Conservation (phyloP, 2,888 invertebrate species). For the Nemapogon koenigi region DNA sequence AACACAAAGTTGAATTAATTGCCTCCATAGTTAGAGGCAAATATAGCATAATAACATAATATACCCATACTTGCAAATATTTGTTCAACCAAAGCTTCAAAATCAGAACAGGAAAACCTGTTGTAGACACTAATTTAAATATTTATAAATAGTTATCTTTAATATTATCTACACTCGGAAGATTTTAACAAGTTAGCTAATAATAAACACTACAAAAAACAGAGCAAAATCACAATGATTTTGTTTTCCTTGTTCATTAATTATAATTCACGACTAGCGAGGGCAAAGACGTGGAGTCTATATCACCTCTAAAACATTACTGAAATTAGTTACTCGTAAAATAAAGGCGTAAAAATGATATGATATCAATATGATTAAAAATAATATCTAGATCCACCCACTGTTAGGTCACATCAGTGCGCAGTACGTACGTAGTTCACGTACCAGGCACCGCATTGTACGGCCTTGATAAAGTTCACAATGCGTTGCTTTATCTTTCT, state of each 20-base stretch:
- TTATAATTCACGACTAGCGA: constrained; percentile 2
- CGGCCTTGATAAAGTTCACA: constrained; percentile 54
- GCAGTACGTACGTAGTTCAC: constrained; percentile 19
- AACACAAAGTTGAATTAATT: too few species aligned
- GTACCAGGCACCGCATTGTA: constrained; percentile 49
- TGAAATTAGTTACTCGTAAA: constrained; percentile 15
- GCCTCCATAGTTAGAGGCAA: too few species aligned
- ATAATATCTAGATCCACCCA: constrained; percentile 40
- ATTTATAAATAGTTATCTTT: too few species aligned
- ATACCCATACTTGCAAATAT: too few species aligned
- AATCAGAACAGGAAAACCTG: too few species aligned
- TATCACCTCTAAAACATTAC: constrained; percentile 15
- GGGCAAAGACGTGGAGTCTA: constrained; percentile 10
- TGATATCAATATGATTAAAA: constrained; percentile 3
- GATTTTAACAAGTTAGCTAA: too few species aligned
- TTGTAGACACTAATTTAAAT: too few species aligned
- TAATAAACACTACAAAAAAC: constrained; percentile 8
- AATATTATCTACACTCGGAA: too few species aligned
- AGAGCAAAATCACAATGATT: not conserved
- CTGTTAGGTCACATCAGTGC: constrained; percentile 26
- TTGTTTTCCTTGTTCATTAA: not conserved
- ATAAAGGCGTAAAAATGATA: constrained; percentile 27
- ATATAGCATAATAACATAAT: too few species aligned
- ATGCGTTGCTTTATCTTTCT: constrained; percentile 17
- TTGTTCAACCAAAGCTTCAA: too few species aligned